These are phyloP conservation scores for Crocodylus rhombifer DNA, from an alignment of 2,797 vertebrate species.

Conservation along the genomic window DNA sequence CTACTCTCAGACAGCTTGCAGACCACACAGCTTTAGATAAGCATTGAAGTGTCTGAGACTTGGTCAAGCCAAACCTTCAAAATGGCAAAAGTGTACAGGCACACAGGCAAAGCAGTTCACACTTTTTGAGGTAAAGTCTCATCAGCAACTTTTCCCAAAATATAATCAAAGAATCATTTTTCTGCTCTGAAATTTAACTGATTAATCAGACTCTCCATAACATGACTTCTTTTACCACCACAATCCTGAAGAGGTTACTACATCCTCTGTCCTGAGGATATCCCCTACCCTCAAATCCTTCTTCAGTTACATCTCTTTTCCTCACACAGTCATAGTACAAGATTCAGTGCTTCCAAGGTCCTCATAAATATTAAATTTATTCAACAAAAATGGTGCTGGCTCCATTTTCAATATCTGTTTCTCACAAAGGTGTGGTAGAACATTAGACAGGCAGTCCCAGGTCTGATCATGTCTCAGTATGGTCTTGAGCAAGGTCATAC, in stretches of 20 bases:
- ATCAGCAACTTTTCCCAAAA: neutral
- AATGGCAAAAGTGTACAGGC: rapidly evolving
- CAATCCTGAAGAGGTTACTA: neutral
- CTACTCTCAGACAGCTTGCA: neutral
- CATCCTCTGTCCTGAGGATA: neutral
- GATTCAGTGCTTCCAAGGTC: neutral
- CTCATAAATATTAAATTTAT: neutral
- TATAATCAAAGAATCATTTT: neutral
- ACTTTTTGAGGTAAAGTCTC: neutral
- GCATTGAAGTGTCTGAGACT: rapidly evolving
- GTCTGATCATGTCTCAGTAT: neutral
- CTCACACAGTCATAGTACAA: neutral
- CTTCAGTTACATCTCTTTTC: neutral
- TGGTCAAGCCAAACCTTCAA: neutral
- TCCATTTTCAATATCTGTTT: neutral
- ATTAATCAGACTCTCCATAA: neutral
- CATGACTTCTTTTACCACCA: neutral
- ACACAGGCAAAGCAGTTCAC: rapidly evolving
- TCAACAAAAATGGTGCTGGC: neutral
- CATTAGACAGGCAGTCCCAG: neutral
- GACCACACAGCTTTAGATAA: neutral
- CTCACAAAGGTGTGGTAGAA: neutral
- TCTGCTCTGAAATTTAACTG: neutral
- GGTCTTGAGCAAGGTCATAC: neutral
- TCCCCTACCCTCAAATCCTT: neutral